Evolutionary conservation across 2,113 vertebrate species (phyloP).

Genomic region (Arothron firmamentum): DNA sequence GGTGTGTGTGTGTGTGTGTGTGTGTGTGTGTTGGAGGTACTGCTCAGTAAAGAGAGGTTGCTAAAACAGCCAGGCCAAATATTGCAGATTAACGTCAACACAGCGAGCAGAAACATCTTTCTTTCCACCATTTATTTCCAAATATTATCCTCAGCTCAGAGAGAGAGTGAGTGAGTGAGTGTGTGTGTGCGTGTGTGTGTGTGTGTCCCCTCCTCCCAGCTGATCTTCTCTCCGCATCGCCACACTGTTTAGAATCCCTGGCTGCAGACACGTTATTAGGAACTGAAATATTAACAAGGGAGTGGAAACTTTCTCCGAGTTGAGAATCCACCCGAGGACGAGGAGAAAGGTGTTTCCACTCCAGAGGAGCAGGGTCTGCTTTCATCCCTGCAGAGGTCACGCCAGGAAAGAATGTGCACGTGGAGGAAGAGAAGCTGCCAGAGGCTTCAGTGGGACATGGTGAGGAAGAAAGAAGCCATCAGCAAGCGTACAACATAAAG

Average conservation of each 20-base stretch:
- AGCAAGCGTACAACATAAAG: constrained; percentile 49
- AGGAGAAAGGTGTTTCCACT: constrained; percentile 56
- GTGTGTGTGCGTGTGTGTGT: too few species aligned
- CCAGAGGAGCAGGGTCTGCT: too few species aligned
- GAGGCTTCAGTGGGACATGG: constrained; percentile 24
- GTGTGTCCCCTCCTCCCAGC: constrained; percentile 53
- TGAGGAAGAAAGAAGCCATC: constrained; percentile 18
- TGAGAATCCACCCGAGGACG: constrained; percentile 12
- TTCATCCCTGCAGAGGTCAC: constrained; percentile 14
- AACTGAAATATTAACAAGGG: constrained; percentile 41
- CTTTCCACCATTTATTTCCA: constrained; percentile 52
- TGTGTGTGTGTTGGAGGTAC: neutral
- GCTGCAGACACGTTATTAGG: constrained; percentile 52
- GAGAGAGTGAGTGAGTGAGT: constrained; percentile 47
- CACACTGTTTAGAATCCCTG: constrained; percentile 54
- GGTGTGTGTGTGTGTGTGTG: too few species aligned
- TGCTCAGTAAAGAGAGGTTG: constrained; percentile 1
- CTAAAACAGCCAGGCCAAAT: too few species aligned
- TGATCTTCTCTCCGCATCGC: constrained; percentile 37
- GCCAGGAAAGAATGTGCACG: constrained; percentile 22
- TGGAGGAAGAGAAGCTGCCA: constrained; percentile 35
- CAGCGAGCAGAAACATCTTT: constrained; percentile 20
- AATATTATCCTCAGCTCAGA: constrained; percentile 55
- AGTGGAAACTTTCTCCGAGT: constrained; percentile 42
- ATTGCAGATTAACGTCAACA: constrained; percentile 49